A percentile compares a stretch with the other conserved stretches of the same genome.
These are phyloP conservation scores for Zele albiditarsus DNA, from an alignment of 2,888 invertebrate species.

Conservation along the genomic window DNA sequence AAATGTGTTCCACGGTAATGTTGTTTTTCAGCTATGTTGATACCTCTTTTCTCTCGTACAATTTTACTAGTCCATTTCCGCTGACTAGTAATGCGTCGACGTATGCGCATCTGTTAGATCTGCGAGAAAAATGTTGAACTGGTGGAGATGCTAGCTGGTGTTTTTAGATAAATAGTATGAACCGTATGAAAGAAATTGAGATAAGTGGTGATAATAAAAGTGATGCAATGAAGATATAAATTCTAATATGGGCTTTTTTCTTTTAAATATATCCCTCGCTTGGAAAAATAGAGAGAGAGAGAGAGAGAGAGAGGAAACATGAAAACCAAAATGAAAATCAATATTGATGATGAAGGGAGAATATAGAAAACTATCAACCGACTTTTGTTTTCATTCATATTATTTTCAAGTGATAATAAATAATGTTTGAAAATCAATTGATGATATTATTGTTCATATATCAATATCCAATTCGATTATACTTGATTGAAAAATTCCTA, in stretches of 20 bases:
- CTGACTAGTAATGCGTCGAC: conserved; percentile 20
- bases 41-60: conserved; percentile 4
- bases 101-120: conserved; percentile 13
- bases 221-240: conserved; percentile 25
- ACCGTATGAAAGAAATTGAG: conserved; percentile 31
- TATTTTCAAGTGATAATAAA: too few species aligned
- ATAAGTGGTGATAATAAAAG: conserved; percentile 39
- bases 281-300: background rate
- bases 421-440: too few species aligned
- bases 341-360: too few species aligned
- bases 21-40: conserved; percentile 40
- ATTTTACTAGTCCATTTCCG: conserved; percentile 51
- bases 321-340: background rate
- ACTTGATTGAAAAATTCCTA: too few species aligned
- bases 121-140: background rate
- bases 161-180: conserved; percentile 13
- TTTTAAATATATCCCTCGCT: background rate
- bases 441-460: too few species aligned
- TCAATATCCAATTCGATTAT: too few species aligned
- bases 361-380: too few species aligned
- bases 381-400: too few species aligned
- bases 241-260: background rate
- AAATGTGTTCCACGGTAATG: conserved; percentile 59
- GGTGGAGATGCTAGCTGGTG: background rate
- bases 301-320: too few species aligned